Evolutionary conservation across 53 echinoderm and acorn worm genomes (phyloP), one percentile per base, ranked within the genome.

Genomic region (Pentamera pediparva): DNA sequence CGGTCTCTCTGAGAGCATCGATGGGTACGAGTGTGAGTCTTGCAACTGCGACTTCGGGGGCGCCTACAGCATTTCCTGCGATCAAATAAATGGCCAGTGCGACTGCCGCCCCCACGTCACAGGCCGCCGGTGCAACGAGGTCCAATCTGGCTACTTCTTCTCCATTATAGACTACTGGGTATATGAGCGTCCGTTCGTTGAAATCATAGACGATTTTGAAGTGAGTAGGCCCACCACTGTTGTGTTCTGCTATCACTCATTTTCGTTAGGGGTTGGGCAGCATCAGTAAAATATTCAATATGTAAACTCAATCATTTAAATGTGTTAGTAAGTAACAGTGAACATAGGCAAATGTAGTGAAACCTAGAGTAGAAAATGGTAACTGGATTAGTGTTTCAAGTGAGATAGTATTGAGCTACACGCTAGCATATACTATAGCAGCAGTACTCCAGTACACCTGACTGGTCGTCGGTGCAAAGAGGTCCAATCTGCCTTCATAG

Each of bases 41-140:
- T 95, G 96, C 41, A 83, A 91, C 51, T 95, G 96, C 29, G 88
- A 94, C 47, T 85, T 87, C 17, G 96, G 96, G 30, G 96, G 96
- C 71, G 72, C 91, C 0, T 91, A 90, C 65, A 87, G 84, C 87
- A 94, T 73, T 79, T 80, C 77, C 62, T 94, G 95, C 60, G 73
- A 81, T 76, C 84, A 82, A 30, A 26, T 69, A 4, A 51, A 81
- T 27, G 95, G 95, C 24, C 91, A 95, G 82, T 90, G 94, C 69
- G 75, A 67, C 49, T 90, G 95, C 75, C 61, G 89, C 32, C 85
- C 85, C 35, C 82, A 91, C 78, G 83, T 91, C 64, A 69, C 70
- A 17, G 75, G 87, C 35, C 40, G 96, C 40, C 87, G 79, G 26
- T 95, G 96, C 52, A 79, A 70, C 24, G 53, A 76, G 32, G 91